A percentile compares a stretch with the other conserved stretches of the same genome.
Conservation (phyloP, 2,113 vertebrate genomes). For the Zapus hudsonius region DNA sequence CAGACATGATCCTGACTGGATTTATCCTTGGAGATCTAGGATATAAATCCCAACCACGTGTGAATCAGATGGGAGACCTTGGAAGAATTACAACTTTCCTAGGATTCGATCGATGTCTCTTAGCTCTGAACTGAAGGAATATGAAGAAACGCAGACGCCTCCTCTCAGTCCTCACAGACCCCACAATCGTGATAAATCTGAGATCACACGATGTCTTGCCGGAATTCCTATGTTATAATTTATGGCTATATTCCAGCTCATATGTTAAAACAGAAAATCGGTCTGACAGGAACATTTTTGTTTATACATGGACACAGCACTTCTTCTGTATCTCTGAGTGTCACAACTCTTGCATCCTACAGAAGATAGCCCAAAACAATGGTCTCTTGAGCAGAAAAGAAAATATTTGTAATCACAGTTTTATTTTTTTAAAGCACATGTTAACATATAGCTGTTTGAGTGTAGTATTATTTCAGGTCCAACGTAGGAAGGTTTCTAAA, state of each 20-base stretch:
- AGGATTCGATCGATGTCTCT: not conserved
- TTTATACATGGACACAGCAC: conserved; percentile 12
- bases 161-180: not conserved
- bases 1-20: not conserved
- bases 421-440: not conserved
- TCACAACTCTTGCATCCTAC: not conserved
- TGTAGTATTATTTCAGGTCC: conserved; percentile 15
- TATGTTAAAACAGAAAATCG: not conserved
- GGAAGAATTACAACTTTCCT: not conserved
- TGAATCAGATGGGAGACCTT: not conserved
- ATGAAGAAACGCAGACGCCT: not conserved
- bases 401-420: not conserved
- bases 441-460: not conserved
- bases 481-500: not conserved
- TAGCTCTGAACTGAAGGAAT: not conserved
- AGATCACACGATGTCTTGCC: not conserved
- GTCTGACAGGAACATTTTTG: not conserved
- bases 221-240: not conserved
- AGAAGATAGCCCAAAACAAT: conserved; percentile 1
- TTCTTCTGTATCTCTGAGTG: conserved; percentile 4
- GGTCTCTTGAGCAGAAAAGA: not conserved
- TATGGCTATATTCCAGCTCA: not conserved
- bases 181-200: not conserved
- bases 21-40: not conserved
- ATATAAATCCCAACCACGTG: not conserved